A percentile compares a stretch with the other conserved stretches of the same genome.
Conservation (phyloP, 2,888 invertebrate genomes). For the Cephus nigrinus region DNA sequence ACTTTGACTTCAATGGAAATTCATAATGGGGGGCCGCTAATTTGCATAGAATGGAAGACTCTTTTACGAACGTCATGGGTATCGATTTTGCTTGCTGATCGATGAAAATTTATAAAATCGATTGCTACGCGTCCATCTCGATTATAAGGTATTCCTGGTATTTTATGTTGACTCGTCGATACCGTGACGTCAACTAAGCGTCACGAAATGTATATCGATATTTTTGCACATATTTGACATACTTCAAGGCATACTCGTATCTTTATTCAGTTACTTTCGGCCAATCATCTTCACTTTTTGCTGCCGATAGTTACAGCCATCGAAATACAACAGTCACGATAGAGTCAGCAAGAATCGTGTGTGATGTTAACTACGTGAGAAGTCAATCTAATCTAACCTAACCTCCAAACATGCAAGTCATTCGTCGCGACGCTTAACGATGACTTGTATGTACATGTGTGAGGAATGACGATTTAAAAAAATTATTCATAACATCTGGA, state of each 20-base stretch:
- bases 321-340: neutral
- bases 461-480: neutral
- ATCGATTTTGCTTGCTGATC: neutral
- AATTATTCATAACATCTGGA: no score
- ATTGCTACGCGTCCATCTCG: neutral
- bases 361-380: neutral
- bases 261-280: neutral
- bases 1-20: conserved; percentile 36
- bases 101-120: neutral
- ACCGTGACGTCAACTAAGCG: neutral
- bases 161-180: neutral
- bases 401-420: neutral
- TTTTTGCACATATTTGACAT: neutral
- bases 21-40: conserved; percentile 27
- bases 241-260: neutral
- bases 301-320: neutral
- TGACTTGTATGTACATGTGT: neutral
- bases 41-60: conserved; percentile 41
- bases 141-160: neutral
- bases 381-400: neutral
- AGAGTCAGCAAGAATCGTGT: neutral
- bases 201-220: neutral
- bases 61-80: neutral
- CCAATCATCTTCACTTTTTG: neutral
- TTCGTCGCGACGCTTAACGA: neutral